Evolutionary conservation across 1,140 invertebrate species (phyloP), one percentile per base, ranked within the genome.

Genomic region (Yoshiicerus persimilis): DNA sequence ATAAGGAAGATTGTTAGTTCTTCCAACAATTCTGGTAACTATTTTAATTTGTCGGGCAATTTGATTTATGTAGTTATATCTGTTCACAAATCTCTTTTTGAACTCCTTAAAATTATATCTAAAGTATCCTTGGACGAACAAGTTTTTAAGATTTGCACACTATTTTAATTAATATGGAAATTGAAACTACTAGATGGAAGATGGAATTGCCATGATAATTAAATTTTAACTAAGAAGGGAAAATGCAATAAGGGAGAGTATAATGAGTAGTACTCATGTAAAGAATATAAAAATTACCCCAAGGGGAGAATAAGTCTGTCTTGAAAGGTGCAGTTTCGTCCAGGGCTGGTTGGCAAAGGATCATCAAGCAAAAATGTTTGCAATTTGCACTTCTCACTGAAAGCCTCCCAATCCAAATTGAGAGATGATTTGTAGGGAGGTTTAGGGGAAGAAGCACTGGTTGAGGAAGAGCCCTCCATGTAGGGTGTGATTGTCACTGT

Each of bases 301-400:
- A 75, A 66, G 2, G 66, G 75, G 23, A 87, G 86, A 80, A 87
- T 80, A 47, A 87, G 75, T 30, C 75, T 36, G 64, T 85, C 87
- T 84, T 84, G 87, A 86, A 66, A 88, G 66, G 36, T 86, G 38
- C 85, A 39, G 27, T 62, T 64, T 3, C 38, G 85, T 27, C 85
- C 64, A 4, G 85, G 85, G 38, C 34, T 86, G 25, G 39, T 66
- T 16, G 85, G 85, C 4, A 62, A 47, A 32, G 84, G 36, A 85
- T 85, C 84, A 8, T 85, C 77, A 32, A 84, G 83, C 6, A 84
- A 0, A 47, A 47, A 41, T 39, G 25, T 86, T 88, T 84, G 84
- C 38, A 88, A 41, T 30, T 84, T 41, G 38, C 87, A 88, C 30
- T 86, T 88, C 39, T 88, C 87, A 64, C 56, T 86, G 16, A 88